Evolutionary conservation across 2,797 vertebrate genomes (phyloP).

Genomic region (Valencia hispanica): DNA sequence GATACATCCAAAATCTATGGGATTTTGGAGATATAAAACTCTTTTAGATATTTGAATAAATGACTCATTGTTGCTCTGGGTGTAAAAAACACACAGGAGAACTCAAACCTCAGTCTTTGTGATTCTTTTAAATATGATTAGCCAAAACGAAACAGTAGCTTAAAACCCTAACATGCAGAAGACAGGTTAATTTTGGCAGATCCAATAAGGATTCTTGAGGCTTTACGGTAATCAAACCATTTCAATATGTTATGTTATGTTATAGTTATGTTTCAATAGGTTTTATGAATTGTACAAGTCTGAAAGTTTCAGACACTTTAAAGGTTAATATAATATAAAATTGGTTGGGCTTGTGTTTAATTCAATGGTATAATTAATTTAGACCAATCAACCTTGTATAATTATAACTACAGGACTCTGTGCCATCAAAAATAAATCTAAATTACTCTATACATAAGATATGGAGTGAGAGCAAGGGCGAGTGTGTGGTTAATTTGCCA

Average conservation of each 20-base stretch:
- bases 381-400: constrained; percentile 46
- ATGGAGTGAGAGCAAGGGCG: constrained; percentile 35
- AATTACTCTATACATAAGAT: constrained; percentile 3
- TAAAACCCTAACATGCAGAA: neutral
- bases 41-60: constrained; percentile 10
- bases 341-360: constrained; percentile 11
- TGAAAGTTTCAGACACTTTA: neutral
- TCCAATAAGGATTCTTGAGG: neutral
- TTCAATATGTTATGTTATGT: no score
- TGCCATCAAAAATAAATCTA: constrained; percentile 37
- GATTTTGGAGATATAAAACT: neutral
- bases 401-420: constrained; percentile 25
- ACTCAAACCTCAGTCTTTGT: neutral
- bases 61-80: neutral
- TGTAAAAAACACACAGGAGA: neutral
- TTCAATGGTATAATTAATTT: constrained; percentile 29
- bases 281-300: neutral
- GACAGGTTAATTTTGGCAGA: neutral
- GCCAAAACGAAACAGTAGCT: neutral
- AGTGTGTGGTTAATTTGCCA: constrained; percentile 27
- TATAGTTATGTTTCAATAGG: neutral
- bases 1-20: neutral
- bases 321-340: constrained; percentile 15
- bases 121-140: neutral
- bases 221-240: constrained; percentile 1